A percentile compares a stretch with the other conserved stretches of the same genome.
Evolutionary conservation across 1,140 invertebrate genomes (phyloP).

Genomic region (Harlomillsia oculata): DNA sequence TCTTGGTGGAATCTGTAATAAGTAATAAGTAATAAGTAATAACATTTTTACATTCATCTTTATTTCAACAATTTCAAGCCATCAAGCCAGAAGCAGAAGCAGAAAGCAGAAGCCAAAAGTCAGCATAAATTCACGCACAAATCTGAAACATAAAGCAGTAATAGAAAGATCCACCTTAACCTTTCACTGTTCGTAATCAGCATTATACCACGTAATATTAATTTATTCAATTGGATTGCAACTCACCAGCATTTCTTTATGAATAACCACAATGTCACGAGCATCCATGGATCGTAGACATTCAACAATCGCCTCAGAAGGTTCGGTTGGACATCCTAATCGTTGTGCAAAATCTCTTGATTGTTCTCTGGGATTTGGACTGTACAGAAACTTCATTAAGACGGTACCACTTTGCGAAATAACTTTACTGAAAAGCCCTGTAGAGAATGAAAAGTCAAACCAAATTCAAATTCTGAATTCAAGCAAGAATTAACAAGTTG

Average conservation of each 20-base stretch:
- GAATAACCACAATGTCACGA: constrained; percentile 16
- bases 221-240: not conserved
- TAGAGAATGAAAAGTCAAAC: not conserved
- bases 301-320: constrained; percentile 2
- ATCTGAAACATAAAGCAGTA: too few species aligned
- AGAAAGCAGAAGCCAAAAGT: too few species aligned
- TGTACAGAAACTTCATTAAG: constrained; percentile 8
- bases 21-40: too few species aligned
- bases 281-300: constrained; percentile 13
- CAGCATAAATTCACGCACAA: too few species aligned
- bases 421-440: constrained; percentile 10
- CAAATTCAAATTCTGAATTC: not conserved
- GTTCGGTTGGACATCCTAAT: constrained; percentile 11
- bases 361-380: constrained; percentile 7
- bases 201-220: not conserved
- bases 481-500: not conserved
- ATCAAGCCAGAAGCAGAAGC: too few species aligned
- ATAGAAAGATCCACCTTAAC: too few species aligned
- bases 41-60: too few species aligned
- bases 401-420: constrained; percentile 17
- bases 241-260: constrained; percentile 17
- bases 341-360: constrained; percentile 6
- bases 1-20: not conserved
- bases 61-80: too few species aligned
- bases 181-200: too few species aligned